phyloP scores from a whole-genome alignment of 2,888 invertebrate genomes.

The Eurois occulta region DNA sequence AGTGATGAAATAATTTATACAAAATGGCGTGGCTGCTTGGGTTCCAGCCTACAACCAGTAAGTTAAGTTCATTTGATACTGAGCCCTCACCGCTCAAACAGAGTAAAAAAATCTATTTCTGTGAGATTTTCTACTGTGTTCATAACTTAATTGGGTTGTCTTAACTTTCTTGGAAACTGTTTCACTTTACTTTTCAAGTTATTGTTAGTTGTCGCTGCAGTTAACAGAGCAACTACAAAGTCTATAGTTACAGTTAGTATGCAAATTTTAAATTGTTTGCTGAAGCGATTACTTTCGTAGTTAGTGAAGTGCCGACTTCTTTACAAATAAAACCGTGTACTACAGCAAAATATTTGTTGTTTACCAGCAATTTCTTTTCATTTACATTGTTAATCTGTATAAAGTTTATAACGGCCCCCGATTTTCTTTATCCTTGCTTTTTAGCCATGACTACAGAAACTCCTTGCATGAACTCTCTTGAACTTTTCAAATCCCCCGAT shows the following conservation, averaged over 20 bases:
- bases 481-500: conserved; percentile 68
- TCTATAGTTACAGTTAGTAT: conserved; percentile 52
- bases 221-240: conserved; percentile 50
- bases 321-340: conserved; percentile 19
- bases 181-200: conserved; percentile 62
- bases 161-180: conserved; percentile 55
- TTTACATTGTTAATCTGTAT: conserved; percentile 18
- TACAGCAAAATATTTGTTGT: conserved; percentile 8
- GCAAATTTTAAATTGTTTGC: conserved; percentile 60
- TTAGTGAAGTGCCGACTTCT: conserved; percentile 26
- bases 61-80: not conserved
- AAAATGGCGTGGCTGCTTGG: not conserved
- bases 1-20: not conserved
- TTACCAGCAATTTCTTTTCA: conserved; percentile 2
- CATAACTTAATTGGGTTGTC: conserved; percentile 53
- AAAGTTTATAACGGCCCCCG: conserved; percentile 32
- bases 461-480: conserved; percentile 65
- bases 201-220: conserved; percentile 58
- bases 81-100: not conserved
- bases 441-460: conserved; percentile 59
- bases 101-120: conserved; percentile 7
- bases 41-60: not conserved
- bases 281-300: conserved; percentile 49
- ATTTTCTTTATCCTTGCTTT: conserved; percentile 59
- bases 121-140: conserved; percentile 36